Evolutionary conservation across 2,888 invertebrate genomes (phyloP).

Genomic region (Epinotia brunnichana): DNA sequence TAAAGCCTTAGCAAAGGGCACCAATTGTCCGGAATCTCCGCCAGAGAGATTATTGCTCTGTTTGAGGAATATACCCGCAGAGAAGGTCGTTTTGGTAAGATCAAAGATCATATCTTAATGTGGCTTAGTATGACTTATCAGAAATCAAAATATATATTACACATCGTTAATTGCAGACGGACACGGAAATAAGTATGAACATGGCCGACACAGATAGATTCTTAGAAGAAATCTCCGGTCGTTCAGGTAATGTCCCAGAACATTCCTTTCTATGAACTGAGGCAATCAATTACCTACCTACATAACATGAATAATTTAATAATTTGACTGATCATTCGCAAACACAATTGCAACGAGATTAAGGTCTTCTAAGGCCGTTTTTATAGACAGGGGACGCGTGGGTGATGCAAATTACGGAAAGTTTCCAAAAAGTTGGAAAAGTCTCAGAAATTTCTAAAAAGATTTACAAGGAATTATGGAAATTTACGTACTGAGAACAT

Average conservation of each 20-base stretch:
- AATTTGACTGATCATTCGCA: no score
- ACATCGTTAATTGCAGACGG: constrained; percentile 71
- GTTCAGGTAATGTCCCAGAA: constrained; percentile 59
- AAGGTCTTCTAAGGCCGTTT: no score
- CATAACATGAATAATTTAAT: no score
- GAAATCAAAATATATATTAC: neutral
- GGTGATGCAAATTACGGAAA: no score
- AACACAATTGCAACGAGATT: no score
- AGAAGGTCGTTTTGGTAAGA: constrained; percentile 70
- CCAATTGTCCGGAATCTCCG: constrained; percentile 85
- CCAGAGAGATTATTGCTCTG: constrained; percentile 87
- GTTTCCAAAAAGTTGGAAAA: no score
- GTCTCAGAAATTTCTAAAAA: no score
- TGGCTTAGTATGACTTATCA: neutral
- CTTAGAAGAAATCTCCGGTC: constrained; percentile 85
- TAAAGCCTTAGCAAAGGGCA: constrained; percentile 83
- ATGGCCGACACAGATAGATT: constrained; percentile 84
- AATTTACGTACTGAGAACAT: no score
- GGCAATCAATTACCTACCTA: neutral
- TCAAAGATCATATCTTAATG: neutral
- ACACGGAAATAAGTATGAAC: constrained; percentile 83
- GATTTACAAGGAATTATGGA: no score
- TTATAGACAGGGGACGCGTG: no score
- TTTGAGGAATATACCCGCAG: constrained; percentile 81
- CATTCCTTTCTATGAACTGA: no score